A percentile compares a stretch with the other conserved stretches of the same genome.
Conservation (phyloP, 2,113 vertebrate species). For the Coreoperca whiteheadi region DNA sequence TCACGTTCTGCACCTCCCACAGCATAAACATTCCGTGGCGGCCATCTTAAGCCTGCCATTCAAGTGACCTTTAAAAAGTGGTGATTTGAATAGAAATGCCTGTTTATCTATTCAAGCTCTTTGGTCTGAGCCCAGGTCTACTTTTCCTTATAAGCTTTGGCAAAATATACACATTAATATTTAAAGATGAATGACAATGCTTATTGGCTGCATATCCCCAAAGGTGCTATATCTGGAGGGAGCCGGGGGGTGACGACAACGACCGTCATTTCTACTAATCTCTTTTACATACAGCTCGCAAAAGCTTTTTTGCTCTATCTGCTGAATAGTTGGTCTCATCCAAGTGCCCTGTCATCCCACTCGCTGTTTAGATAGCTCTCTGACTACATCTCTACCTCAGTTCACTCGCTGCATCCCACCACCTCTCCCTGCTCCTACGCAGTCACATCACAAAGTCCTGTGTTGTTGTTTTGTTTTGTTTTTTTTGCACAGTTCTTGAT, state of each 20-base stretch:
- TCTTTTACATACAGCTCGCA: background rate
- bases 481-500: background rate
- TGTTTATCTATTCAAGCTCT: slow-evolving; percentile 5
- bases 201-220: slow-evolving; percentile 5
- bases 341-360: background rate
- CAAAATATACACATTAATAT: slow-evolving; percentile 10
- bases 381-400: background rate
- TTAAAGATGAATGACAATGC: slow-evolving; percentile 3
- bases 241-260: too few relatives aligned
- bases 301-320: background rate
- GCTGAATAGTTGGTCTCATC: background rate
- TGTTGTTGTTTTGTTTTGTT: too few relatives aligned
- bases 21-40: background rate
- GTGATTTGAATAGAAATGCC: slow-evolving; percentile 41
- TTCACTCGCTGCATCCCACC: background rate
- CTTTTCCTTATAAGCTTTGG: slow-evolving; percentile 16
- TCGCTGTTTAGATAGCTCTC: background rate
- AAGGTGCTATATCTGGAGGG: background rate
- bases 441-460: slow-evolving; percentile 29
- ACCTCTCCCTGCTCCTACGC: slow-evolving; percentile 3
- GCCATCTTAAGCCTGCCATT: slow-evolving; percentile 19
- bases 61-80: slow-evolving; percentile 49
- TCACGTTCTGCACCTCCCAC: background rate
- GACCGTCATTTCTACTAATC: slow-evolving; percentile 5
- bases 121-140: background rate